Evolutionary conservation across 2,888 invertebrate genomes (phyloP).

Genomic region (Pandemis corylana): DNA sequence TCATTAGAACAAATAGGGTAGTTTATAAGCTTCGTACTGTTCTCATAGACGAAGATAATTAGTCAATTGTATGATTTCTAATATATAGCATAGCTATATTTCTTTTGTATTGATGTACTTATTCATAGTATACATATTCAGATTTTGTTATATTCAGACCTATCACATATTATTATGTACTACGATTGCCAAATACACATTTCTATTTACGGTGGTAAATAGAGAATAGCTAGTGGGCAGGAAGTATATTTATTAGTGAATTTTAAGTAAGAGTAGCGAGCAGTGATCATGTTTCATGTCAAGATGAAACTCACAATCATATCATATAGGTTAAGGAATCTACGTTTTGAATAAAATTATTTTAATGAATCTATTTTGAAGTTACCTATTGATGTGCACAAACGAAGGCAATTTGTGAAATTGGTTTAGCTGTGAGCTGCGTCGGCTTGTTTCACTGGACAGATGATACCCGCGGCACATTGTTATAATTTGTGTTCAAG

Average conservation of each 20-base stretch:
- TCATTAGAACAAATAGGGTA: conserved; percentile 18
- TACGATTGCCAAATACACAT: conserved; percentile 48
- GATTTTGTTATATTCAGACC: conserved; percentile 36
- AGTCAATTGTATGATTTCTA: conserved; percentile 27
- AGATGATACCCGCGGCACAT: conserved; percentile 29
- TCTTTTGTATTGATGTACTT: conserved; percentile 7
- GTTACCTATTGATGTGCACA: conserved; percentile 52
- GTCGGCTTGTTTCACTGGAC: neutral
- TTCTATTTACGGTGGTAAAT: conserved; percentile 19
- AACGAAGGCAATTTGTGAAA: conserved; percentile 30
- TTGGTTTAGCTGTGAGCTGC: conserved; percentile 6
- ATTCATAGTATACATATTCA: conserved; percentile 40
- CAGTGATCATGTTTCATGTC: conserved; percentile 38
- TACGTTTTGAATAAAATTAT: conserved; percentile 48
- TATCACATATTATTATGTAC: conserved; percentile 40
- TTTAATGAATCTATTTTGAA: conserved; percentile 51
- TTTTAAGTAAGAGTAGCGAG: conserved; percentile 27
- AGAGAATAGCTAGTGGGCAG: conserved; percentile 33
- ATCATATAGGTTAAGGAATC: conserved; percentile 73
- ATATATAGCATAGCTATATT: conserved; percentile 50
- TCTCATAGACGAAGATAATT: conserved; percentile 27
- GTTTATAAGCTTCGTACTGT: conserved; percentile 22
- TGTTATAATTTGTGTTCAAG: conserved; percentile 47
- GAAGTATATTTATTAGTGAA: conserved; percentile 33
- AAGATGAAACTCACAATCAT: conserved; percentile 65